Percentiles rank a stretch among this genome's conserved stretches.
Conservation (phyloP, 2,113 vertebrate species). For the Nycticryphes semicollaris region DNA sequence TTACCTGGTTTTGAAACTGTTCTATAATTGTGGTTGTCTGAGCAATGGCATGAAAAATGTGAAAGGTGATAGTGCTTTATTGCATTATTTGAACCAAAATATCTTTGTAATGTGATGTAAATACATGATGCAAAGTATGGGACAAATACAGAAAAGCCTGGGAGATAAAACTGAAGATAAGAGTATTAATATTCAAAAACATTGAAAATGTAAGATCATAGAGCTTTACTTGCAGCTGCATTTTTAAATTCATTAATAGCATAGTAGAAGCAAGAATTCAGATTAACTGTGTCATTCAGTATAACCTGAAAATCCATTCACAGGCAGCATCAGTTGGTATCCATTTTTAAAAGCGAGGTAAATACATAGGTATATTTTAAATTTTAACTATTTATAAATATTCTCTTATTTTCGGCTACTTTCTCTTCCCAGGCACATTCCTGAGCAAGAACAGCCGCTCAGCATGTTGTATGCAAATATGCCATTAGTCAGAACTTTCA, state of each 20-base stretch:
- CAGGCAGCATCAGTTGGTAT: neutral
- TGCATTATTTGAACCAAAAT: neutral
- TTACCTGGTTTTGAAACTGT: neutral
- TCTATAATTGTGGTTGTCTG: neutral
- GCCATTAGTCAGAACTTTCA: neutral
- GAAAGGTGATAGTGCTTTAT: neutral
- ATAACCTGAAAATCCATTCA: neutral
- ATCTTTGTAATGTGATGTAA: neutral
- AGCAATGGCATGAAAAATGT: neutral
- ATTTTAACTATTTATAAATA: neutral
- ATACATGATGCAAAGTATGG: neutral
- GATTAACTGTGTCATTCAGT: neutral
- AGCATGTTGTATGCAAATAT: neutral
- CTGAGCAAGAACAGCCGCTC: neutral
- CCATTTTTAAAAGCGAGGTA: neutral
- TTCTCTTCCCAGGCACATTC: neutral
- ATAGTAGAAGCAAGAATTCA: neutral
- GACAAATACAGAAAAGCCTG: neutral
- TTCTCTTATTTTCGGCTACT: neutral
- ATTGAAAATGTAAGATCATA: neutral
- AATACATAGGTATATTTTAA: neutral
- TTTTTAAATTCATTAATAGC: neutral
- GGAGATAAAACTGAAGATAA: fast-evolving
- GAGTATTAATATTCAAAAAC: neutral
- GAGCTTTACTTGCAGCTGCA: neutral